Conservation (phyloP, 2,113 vertebrate species). For the Oreocharis arfaki region DNA sequence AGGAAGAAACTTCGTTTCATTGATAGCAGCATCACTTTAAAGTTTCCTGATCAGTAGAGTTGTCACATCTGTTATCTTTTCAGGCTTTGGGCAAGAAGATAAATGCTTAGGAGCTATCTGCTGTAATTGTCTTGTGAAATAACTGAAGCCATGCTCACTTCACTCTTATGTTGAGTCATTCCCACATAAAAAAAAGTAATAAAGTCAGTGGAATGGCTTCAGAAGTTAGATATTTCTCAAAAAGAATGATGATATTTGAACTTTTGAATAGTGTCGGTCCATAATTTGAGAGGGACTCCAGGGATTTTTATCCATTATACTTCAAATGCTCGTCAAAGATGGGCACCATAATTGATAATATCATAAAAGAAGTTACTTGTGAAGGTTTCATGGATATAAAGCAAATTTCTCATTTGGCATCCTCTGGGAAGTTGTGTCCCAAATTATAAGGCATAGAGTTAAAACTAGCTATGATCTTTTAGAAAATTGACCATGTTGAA, state of each 20-base stretch:
- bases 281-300: not conserved
- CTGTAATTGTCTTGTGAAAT: not conserved
- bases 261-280: not conserved
- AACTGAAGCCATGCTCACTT: not conserved
- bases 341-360: not conserved
- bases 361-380: not conserved
- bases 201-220: not conserved
- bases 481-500: slow-evolving; percentile 26
- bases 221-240: not conserved
- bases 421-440: not conserved
- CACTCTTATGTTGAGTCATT: not conserved
- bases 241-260: not conserved
- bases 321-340: not conserved
- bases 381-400: slow-evolving; percentile 3
- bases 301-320: not conserved
- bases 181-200: not conserved
- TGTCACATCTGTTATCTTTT: not conserved
- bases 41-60: not conserved
- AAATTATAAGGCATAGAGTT: not conserved
- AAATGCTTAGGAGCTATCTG: not conserved
- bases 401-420: slow-evolving; percentile 20
- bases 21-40: not conserved
- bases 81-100: not conserved
- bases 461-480: slow-evolving; percentile 41
- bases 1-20: not conserved